Percentiles rank a stretch among this genome's conserved stretches.
These are phyloP conservation scores for Chymomyza caudatula DNA, from an alignment of 2,888 invertebrate species.

Conservation along the genomic window DNA sequence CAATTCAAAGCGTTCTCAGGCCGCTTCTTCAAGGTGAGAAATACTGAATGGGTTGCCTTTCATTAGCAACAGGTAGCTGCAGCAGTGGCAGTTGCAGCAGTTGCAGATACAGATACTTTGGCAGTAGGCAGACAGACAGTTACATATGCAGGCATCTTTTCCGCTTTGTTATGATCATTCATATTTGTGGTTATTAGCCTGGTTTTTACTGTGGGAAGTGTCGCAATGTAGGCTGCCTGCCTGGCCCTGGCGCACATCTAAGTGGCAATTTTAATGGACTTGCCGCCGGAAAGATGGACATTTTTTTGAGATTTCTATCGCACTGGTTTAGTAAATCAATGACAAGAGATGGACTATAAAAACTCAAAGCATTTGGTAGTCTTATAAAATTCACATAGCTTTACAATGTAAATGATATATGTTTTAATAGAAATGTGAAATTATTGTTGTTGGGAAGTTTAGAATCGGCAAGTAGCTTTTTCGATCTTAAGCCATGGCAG, in stretches of 20 bases:
- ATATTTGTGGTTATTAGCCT: conserved; percentile 62
- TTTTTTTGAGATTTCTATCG: background rate
- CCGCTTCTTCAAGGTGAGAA: conserved; percentile 20
- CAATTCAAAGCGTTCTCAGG: conserved; percentile 69
- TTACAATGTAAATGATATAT: no score
- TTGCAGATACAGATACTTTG: background rate
- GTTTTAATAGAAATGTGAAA: background rate
- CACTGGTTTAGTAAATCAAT: background rate
- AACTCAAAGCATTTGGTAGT: background rate
- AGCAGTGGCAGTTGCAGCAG: conserved; percentile 15
- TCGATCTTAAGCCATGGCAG: no score
- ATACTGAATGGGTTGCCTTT: background rate
- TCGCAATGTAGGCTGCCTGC: background rate
- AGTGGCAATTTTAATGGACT: background rate
- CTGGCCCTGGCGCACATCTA: background rate
- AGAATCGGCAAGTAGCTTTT: background rate
- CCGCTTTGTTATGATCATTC: conserved; percentile 48
- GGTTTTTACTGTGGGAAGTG: conserved; percentile 58
- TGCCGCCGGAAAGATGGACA: background rate
- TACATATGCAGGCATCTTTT: background rate
- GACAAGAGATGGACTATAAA: background rate
- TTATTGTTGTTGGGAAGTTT: background rate
- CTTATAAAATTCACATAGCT: background rate
- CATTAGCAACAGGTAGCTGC: conserved; percentile 29
- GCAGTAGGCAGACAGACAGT: background rate